A percentile compares a stretch with the other conserved stretches of the same genome.
These are phyloP conservation scores for Lasaia peninsularis DNA, from an alignment of 1,140 invertebrate genomes.

Conservation along the genomic window DNA sequence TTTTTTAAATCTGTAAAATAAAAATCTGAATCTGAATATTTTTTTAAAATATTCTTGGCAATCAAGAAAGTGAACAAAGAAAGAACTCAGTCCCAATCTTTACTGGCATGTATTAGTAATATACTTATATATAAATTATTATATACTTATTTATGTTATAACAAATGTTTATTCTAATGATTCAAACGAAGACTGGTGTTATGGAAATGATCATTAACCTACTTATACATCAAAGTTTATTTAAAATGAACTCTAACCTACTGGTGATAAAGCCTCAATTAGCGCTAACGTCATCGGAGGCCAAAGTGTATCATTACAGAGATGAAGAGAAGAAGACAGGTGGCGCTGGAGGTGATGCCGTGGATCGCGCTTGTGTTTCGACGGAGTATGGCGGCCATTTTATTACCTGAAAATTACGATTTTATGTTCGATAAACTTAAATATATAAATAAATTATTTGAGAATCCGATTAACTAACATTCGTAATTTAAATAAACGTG, in stretches of 20 bases:
- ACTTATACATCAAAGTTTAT: conserved; percentile 26
- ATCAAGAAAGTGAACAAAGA: no score
- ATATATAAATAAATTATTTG: no score
- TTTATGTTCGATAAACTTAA: no score
- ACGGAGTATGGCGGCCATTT: conserved; percentile 67
- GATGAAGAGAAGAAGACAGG: conserved; percentile 51
- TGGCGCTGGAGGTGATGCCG: conserved; percentile 63
- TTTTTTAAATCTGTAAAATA: no score
- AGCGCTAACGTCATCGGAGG: conserved; percentile 62
- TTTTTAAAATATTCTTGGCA: no score
- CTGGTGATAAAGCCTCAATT: conserved; percentile 27
- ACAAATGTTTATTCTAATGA: conserved; percentile 12
- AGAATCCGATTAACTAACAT: no score
- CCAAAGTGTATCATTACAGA: conserved; percentile 52
- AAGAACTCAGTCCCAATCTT: no score
- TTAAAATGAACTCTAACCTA: conserved; percentile 30
- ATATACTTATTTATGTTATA: neutral
- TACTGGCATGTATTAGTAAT: no score
- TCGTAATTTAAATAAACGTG: no score
- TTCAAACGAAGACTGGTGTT: conserved; percentile 11
- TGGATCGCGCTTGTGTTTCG: conserved; percentile 65
- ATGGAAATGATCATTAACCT: conserved; percentile 14
- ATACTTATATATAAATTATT: no score
- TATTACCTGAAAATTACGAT: conserved; percentile 57
- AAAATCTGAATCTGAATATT: no score